A percentile compares a stretch with the other conserved stretches of the same genome.
These are phyloP conservation scores for Hirundichthys speculiger DNA, from an alignment of 2,113 vertebrate genomes.

Conservation along the genomic window DNA sequence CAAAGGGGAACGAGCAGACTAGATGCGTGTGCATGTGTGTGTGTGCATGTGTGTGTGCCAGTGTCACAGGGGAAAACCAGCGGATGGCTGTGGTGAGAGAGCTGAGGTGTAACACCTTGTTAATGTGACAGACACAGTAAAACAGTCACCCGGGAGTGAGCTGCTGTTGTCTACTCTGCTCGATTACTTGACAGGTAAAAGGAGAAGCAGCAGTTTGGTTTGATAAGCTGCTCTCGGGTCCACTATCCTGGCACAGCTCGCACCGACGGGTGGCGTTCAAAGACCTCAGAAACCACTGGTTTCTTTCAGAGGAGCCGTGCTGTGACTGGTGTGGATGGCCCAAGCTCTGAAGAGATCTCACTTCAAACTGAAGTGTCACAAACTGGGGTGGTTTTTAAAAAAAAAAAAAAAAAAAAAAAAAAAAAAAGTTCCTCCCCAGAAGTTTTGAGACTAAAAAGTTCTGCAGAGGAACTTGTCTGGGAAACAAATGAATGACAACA, in stretches of 20 bases:
- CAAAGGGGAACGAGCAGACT: conserved; percentile 16
- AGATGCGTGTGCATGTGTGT: conserved; percentile 4
- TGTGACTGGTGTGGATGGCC: neutral
- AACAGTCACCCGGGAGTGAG: conserved; percentile 58
- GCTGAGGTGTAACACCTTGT: conserved; percentile 61
- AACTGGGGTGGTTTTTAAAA: neutral
- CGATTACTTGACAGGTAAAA: conserved; percentile 55
- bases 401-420: too few species aligned
- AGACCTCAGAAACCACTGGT: conserved; percentile 10
- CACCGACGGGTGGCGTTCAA: conserved; percentile 26
- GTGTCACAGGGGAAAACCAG: conserved; percentile 7
- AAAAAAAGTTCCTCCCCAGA: too few species aligned
- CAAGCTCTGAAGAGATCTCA: conserved; percentile 8
- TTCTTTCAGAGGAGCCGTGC: conserved; percentile 5
- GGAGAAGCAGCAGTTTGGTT: conserved; percentile 43
- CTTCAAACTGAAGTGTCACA: conserved; percentile 18
- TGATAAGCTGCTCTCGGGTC: conserved; percentile 41
- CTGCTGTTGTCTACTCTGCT: conserved; percentile 44
- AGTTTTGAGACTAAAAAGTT: neutral
- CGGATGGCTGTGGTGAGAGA: conserved; percentile 32
- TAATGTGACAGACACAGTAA: conserved; percentile 65
- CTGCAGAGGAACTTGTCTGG: neutral
- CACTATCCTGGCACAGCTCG: conserved; percentile 29
- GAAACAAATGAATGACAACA: neutral
- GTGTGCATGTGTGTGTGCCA: neutral